Conservation (phyloP, 2,888 invertebrate species). For the Psylliodes chrysocephalus region DNA sequence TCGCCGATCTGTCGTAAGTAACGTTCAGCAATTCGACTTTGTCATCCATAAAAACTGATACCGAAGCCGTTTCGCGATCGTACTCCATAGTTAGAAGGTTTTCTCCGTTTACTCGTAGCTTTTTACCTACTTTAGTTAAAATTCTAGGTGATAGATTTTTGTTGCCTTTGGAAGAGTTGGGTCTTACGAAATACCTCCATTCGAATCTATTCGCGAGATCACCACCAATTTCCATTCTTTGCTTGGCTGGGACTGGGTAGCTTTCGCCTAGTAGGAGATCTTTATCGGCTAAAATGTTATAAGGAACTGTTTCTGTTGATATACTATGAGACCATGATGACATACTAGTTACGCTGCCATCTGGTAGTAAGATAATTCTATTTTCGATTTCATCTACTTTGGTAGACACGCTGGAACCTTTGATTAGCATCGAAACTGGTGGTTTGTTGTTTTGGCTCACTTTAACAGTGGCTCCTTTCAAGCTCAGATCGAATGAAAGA, state of each 20-base stretch:
- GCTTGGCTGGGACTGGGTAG: constrained; percentile 91
- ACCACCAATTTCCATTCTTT: constrained; percentile 88
- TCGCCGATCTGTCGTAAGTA: constrained; percentile 85
- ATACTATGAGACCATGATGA: constrained; percentile 90
- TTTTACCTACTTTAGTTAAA: constrained; percentile 86
- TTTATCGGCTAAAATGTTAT: constrained; percentile 88
- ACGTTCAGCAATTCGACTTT: constrained; percentile 86
- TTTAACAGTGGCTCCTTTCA: constrained; percentile 89
- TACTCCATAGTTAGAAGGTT: constrained; percentile 91
- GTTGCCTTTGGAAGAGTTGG: constrained; percentile 73
- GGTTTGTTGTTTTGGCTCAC: constrained; percentile 85
- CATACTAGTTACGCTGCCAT: constrained; percentile 83
- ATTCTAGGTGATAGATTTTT: constrained; percentile 70
- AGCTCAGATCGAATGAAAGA: constrained; percentile 87
- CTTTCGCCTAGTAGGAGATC: constrained; percentile 86
- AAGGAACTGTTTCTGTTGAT: constrained; percentile 91
- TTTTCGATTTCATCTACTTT: constrained; percentile 85
- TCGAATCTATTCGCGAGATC: constrained; percentile 90
- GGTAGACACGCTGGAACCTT: constrained; percentile 86
- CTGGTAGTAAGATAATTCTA: constrained; percentile 80
- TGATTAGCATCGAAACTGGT: constrained; percentile 86
- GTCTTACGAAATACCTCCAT: constrained; percentile 92
- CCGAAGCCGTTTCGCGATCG: constrained; percentile 85
- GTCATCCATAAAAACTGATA: constrained; percentile 89
- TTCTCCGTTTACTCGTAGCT: constrained; percentile 89